These are phyloP conservation scores for Corythucha ciliata DNA, from an alignment of 2,888 invertebrate genomes.

Conservation along the genomic window DNA sequence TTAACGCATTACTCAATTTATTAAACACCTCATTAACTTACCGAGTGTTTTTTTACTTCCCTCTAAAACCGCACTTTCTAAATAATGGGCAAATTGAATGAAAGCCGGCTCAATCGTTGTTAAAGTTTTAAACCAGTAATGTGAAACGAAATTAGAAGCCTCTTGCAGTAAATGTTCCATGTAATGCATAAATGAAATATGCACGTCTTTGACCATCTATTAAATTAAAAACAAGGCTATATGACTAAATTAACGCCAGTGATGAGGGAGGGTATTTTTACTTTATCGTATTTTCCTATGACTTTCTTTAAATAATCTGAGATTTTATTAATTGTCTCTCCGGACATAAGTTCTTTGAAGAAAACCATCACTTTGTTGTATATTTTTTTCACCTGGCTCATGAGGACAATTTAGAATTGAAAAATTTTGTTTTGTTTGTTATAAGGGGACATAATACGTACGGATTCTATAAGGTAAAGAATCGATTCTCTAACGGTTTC, in stretches of 20 bases:
- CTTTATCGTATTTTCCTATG: constrained; percentile 64
- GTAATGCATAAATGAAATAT: constrained; percentile 58
- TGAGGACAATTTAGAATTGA: constrained; percentile 9
- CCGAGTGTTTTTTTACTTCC: constrained; percentile 62
- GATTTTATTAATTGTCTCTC: constrained; percentile 64
- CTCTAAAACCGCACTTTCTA: constrained; percentile 63
- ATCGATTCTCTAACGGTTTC: constrained; percentile 66
- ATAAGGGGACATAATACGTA: constrained; percentile 36
- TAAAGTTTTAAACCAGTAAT: constrained; percentile 64
- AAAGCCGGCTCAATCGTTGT: constrained; percentile 69
- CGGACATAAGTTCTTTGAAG: constrained; percentile 58
- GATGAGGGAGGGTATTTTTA: constrained; percentile 17
- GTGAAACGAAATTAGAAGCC: constrained; percentile 51
- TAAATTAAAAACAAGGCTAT: no score
- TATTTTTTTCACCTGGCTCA: constrained; percentile 26
- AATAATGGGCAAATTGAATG: constrained; percentile 63
- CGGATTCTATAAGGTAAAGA: constrained; percentile 60
- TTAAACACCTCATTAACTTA: constrained; percentile 35
- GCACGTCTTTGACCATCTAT: constrained; percentile 62
- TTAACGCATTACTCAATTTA: background rate
- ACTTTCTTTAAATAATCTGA: constrained; percentile 57
- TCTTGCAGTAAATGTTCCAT: constrained; percentile 67
- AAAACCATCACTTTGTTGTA: constrained; percentile 44
- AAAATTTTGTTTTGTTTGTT: background rate
- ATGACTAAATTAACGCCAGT: no score